Evolutionary conservation across 2,113 vertebrate genomes (phyloP).

Genomic region (Pipa parva): DNA sequence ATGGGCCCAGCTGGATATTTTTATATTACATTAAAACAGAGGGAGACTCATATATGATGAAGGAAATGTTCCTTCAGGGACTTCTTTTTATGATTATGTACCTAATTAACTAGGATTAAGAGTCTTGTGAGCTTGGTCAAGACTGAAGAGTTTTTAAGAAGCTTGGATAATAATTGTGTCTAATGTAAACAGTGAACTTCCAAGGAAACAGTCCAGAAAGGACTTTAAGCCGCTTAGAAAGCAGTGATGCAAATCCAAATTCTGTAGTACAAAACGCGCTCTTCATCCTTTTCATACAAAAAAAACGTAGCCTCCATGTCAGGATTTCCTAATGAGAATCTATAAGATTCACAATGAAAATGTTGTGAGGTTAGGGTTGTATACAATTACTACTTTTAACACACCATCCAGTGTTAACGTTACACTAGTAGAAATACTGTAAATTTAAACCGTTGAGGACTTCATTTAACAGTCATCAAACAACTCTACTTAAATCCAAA

Average conservation of each 20-base stretch:
- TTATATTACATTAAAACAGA: not conserved
- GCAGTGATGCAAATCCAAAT: not conserved
- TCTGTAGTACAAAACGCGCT: not conserved
- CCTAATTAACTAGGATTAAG: not conserved
- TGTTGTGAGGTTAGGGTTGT: too few relatives aligned
- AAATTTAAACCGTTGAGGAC: too few relatives aligned
- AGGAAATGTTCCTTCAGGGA: not conserved
- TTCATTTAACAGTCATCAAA: too few relatives aligned
- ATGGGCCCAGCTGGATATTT: not conserved
- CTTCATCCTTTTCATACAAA: too few relatives aligned
- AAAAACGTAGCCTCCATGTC: too few relatives aligned
- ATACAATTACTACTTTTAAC: too few relatives aligned
- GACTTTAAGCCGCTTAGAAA: not conserved
- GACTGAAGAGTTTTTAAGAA: not conserved
- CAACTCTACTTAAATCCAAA: too few relatives aligned
- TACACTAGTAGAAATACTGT: too few relatives aligned
- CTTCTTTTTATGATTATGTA: not conserved
- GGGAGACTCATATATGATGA: not conserved
- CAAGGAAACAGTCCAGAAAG: not conserved
- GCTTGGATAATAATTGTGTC: not conserved
- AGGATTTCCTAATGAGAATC: too few relatives aligned
- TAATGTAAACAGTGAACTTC: not conserved
- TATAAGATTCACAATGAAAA: too few relatives aligned
- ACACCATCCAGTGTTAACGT: too few relatives aligned
- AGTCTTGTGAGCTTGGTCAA: not conserved